phyloP scores from a whole-genome alignment of 2,113 vertebrate species.

The Aegotheles bennettii region DNA sequence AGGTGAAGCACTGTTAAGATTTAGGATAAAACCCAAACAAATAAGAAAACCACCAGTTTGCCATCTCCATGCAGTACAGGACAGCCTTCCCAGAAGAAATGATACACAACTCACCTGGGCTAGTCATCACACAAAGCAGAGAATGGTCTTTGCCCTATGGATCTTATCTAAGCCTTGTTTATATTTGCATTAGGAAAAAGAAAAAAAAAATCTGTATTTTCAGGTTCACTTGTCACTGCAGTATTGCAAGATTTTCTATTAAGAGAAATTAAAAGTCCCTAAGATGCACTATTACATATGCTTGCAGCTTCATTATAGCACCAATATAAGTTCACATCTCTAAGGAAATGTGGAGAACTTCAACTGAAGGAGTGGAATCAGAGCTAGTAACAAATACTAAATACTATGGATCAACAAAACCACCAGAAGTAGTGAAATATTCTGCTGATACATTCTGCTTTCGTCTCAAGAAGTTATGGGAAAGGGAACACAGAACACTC shows the following conservation, averaged over 20 bases:
- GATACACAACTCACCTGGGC: neutral
- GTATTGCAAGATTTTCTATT: neutral
- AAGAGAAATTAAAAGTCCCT: neutral
- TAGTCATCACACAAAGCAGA: neutral
- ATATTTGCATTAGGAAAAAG: neutral
- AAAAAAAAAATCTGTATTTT: neutral
- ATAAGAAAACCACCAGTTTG: neutral
- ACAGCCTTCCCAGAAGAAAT: neutral
- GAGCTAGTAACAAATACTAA: neutral
- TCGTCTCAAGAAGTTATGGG: neutral
- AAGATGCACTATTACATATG: neutral
- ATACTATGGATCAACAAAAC: neutral
- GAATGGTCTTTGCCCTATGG: fast-evolving
- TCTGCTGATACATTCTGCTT: neutral
- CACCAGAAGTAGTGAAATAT: neutral
- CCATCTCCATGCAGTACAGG: too few species aligned
- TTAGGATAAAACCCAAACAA: neutral
- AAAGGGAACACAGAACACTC: neutral
- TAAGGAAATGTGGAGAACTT: neutral
- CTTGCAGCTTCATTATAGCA: neutral
- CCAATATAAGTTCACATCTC: neutral
- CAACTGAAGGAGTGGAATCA: fast-evolving
- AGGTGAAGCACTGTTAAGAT: neutral
- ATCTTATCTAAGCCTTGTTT: neutral
- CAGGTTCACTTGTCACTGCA: neutral